These are phyloP conservation scores for Darevskia nairensis DNA, from an alignment of 2,797 vertebrate genomes.

Conservation along the genomic window DNA sequence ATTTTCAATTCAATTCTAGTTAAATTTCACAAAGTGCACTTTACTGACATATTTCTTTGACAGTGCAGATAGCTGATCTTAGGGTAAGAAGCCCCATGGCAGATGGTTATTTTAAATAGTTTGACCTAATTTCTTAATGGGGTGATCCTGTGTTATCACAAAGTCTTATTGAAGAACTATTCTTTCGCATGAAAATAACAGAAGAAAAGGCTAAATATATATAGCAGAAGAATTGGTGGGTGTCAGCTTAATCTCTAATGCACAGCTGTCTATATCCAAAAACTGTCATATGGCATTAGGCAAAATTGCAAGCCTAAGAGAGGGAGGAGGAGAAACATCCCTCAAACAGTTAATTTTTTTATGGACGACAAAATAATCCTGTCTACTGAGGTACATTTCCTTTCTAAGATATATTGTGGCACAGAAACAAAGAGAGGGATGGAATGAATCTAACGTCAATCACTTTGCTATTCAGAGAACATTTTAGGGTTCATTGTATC, in stretches of 20 bases:
- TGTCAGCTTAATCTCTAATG: constrained; percentile 37
- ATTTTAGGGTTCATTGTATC: neutral
- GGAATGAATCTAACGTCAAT: neutral
- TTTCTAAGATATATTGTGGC: neutral
- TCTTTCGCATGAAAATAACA: constrained; percentile 42
- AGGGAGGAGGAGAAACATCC: neutral
- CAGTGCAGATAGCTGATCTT: constrained; percentile 58
- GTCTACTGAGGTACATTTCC: neutral
- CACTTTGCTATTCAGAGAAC: neutral
- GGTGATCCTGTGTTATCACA: constrained; percentile 61
- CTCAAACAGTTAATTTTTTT: neutral
- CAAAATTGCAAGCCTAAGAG: constrained; percentile 12
- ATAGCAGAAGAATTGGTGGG: constrained; percentile 37
- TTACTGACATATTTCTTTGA: constrained; percentile 54
- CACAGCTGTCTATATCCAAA: constrained; percentile 27
- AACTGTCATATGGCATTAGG: constrained; percentile 7
- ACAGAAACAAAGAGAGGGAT: too few species aligned
- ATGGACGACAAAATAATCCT: constrained; percentile 9
- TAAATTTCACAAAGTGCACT: constrained; percentile 43
- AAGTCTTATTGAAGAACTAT: constrained; percentile 48
- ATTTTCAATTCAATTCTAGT: neutral
- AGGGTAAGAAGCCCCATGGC: constrained; percentile 59
- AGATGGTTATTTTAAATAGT: constrained; percentile 75
- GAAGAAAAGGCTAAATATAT: constrained; percentile 24
- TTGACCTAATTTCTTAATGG: constrained; percentile 72